Conservation (phyloP, 2,888 invertebrate species). For the Limnephilus rhombicus region DNA sequence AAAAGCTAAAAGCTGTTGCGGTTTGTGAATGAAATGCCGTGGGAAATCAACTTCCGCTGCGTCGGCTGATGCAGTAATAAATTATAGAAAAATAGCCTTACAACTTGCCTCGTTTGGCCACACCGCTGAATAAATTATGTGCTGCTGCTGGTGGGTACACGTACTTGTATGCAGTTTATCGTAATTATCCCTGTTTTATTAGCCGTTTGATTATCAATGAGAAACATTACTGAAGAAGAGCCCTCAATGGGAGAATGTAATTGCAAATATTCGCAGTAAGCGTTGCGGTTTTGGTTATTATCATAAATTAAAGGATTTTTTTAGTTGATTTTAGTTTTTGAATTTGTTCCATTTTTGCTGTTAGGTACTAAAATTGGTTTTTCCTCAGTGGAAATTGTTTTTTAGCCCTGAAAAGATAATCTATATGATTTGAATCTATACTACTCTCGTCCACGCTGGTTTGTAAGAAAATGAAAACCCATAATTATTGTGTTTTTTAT, state of each 20-base stretch:
- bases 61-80: slow-evolving; percentile 48
- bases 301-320: no score
- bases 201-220: not conserved
- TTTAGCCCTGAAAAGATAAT: no score
- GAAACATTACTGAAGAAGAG: not conserved
- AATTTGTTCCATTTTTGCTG: no score
- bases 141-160: not conserved
- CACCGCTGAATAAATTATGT: not conserved
- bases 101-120: slow-evolving; percentile 5
- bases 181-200: not conserved
- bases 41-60: slow-evolving; percentile 63
- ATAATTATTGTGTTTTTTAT: no score
- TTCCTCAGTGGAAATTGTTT: no score
- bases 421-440: no score
- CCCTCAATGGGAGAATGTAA: not conserved
- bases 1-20: slow-evolving; percentile 46
- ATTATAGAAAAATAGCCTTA: slow-evolving; percentile 16
- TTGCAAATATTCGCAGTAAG: not conserved
- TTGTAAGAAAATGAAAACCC: no score
- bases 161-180: not conserved
- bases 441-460: no score
- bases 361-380: no score
- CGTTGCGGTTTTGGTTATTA: no score
- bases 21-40: slow-evolving; percentile 63
- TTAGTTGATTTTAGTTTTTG: no score